Evolutionary conservation across 2,888 invertebrate species (phyloP), one percentile per base, ranked within the genome.

Genomic region (Clistopyga incitator): DNA sequence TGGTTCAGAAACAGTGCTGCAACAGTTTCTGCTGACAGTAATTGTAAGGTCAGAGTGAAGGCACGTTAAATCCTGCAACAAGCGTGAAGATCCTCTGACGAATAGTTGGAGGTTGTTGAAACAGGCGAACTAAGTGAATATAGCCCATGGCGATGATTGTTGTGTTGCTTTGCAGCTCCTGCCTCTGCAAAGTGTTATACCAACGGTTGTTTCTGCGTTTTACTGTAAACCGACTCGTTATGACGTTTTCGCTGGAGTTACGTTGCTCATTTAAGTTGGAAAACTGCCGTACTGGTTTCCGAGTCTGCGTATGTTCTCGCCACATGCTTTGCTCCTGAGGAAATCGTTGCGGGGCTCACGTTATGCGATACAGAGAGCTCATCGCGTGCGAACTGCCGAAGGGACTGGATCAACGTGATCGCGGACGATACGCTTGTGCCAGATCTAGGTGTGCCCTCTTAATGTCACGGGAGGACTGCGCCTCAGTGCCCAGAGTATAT

Each of bases 371-470:
- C 34, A 71, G 38, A 50, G 38, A 61, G 50, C 50, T 81, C 56
- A 78, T 86, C 82, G 81, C 87, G 87, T 87, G 85, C 79, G 85
- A 87, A 87, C 80, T 71, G 81, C 75, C 78, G 64, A 84, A 84
- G 81, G 84, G 84, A 84, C 84, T 78, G 78, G 81, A 84, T 77
- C 84, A 81, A 70, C 65, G 84, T 78, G 86, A 86, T 85, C 79
- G 75, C 61, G 67, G 68, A 52, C 85, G 85, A 84, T 87, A 84
- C 84, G 84, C 80, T 86, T 87, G 85, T 86, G 87, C 83, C 87
- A 85, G 83, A 86, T 87, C 80, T 84, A 86, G 86, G 87, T 86
- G 86, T 86, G 86, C 81, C 87, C 86, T 80, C 81, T 80, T 87
- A 87, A 87, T 87, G 87, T 87, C 87, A 87, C 84, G 87, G 81